Base-by-base conservation (phyloP, 1,140 invertebrate genomes). In the Chrysoperla carnea region DNA sequence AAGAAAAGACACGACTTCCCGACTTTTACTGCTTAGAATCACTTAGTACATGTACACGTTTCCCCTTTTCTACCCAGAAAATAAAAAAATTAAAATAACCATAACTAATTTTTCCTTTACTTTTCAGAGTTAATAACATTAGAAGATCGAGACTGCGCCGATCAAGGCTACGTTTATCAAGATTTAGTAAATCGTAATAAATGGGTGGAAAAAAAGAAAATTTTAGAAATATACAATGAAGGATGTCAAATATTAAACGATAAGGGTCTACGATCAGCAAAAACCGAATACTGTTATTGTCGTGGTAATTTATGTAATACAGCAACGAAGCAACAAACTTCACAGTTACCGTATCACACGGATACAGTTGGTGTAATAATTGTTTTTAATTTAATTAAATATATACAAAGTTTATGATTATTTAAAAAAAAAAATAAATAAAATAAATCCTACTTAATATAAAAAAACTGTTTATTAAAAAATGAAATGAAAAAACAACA, bases 91-190 rank as follows among this genome's bases (percentile, higher is more conserved):
- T n/a, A n/a, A n/a, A n/a, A n/a, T n/a, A n/a, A n/a, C n/a, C n/a
- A n/a, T n/a, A n/a, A n/a, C n/a, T n/a, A n/a, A n/a, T n/a, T n/a
- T n/a, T n/a, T n/a, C n/a, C n/a, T n/a, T 23, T 23, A 23, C 5
- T 23, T 23, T 23, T 23, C 5, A 23, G 76, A 73, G 47, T 63
- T 67, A 43, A 65, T 81, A 17, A 72, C 70, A 36, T 69, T 66
- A 11, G 72, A 73, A 8, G 63, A 73, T 36, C 65, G 81, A 35
- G 78, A 76, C 44, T 88, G 84, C 52, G 79, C 83, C 0, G 59
- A 69, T 1, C 84, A 88, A 53, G 76, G 73, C 49, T 61, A 77
- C 42, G 66, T 63, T 6, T 69, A 70, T 45, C 70, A 74, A 51
- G 65, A 72, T 39, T 68, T 68, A 39, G 31, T 4, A 9, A 57